Conservation (phyloP, 2,113 vertebrate genomes). For the Neomonachus schauinslandi region DNA sequence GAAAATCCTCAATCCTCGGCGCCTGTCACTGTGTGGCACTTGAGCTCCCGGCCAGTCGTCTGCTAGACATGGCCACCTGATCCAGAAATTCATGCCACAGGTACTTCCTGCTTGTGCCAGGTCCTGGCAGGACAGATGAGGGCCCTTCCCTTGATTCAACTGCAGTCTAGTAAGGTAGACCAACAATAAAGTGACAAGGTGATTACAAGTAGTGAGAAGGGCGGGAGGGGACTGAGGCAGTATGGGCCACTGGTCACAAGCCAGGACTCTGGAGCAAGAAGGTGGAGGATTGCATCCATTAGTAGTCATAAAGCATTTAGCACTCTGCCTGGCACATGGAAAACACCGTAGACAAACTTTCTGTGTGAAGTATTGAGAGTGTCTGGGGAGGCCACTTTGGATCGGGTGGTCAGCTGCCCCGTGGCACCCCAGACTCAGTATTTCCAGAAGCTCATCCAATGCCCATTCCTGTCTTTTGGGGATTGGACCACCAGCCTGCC, state of each 20-base stretch:
- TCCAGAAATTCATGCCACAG: background rate
- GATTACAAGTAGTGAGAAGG: fast-evolving
- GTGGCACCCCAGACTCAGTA: background rate
- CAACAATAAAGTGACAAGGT: background rate
- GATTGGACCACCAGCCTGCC: background rate
- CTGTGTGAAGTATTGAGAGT: background rate
- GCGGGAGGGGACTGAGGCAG: background rate
- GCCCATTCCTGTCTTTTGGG: background rate
- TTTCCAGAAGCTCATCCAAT: background rate
- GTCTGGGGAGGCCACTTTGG: background rate
- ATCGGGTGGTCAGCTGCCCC: background rate
- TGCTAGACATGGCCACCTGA: background rate
- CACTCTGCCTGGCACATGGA: background rate
- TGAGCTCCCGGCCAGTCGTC: background rate
- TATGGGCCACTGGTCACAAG: background rate
- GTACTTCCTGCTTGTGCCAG: background rate
- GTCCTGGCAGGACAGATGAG: background rate
- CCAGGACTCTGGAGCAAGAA: background rate
- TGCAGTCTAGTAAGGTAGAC: background rate
- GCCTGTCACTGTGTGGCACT: background rate
- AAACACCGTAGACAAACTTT: background rate
- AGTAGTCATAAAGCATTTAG: background rate
- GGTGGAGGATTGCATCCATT: background rate
- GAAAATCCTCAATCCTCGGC: background rate
- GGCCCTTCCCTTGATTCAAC: background rate